A percentile compares a stretch with the other conserved stretches of the same genome.
phyloP scores from a whole-genome alignment of 53 echinoderm and acorn worm species.

The Arbacia lixula region DNA sequence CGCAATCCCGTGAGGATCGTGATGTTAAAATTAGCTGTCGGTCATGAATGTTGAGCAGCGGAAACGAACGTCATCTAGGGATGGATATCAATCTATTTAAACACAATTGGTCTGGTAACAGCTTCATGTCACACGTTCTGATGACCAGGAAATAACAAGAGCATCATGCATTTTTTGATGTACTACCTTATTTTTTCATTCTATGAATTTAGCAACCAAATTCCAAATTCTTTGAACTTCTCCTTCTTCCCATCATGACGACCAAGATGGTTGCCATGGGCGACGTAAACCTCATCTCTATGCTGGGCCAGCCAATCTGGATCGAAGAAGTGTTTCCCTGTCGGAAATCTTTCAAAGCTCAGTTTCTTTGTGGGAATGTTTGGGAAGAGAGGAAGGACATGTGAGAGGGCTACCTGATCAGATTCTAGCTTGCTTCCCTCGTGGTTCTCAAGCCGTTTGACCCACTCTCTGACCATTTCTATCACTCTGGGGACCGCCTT shows the following conservation, averaged over 20 bases:
- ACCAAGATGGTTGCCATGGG: conserved; percentile 56
- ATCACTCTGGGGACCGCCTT: conserved; percentile 3
- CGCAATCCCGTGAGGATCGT: too few species aligned
- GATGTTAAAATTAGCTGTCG: too few species aligned
- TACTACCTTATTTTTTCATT: too few species aligned
- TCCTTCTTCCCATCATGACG: conserved; percentile 57
- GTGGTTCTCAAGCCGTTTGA: conserved; percentile 38
- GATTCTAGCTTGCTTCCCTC: conserved; percentile 16
- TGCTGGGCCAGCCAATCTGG: conserved; percentile 28
- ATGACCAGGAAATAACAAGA: too few species aligned
- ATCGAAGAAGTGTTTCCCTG: conserved; percentile 50
- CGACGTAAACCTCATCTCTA: conserved; percentile 39
- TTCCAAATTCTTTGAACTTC: conserved; percentile 38
- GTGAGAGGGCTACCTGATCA: conserved; percentile 46
- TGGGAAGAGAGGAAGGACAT: conserved; percentile 17
- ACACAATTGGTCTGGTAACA: too few species aligned
- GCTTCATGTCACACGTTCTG: too few species aligned
- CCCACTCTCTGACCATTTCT: conserved; percentile 41
- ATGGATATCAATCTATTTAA: too few species aligned
- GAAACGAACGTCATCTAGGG: too few species aligned
- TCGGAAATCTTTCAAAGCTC: conserved; percentile 39
- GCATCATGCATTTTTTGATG: too few species aligned
- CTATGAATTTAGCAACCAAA: conserved; percentile 48
- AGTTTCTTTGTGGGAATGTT: conserved; percentile 19
- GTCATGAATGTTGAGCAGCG: too few species aligned